A percentile compares a stretch with the other conserved stretches of the same genome.
These are phyloP conservation scores for Incurvaria masculella DNA, from an alignment of 2,888 invertebrate genomes.

Conservation along the genomic window DNA sequence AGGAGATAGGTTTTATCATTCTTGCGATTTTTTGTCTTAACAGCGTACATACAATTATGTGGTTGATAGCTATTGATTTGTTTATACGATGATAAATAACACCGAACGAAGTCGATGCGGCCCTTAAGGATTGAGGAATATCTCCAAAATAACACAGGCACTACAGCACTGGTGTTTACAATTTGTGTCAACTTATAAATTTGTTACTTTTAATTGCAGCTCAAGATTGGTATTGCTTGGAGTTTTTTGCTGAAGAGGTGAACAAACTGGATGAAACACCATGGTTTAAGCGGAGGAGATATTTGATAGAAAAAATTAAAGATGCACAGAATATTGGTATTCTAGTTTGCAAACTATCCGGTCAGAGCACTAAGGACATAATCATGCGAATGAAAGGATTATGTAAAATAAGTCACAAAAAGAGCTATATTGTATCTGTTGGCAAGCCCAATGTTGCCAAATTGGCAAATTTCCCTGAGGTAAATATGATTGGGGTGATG, in stretches of 20 bases:
- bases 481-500: slow-evolving; percentile 24
- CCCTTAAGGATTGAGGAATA: too few relatives aligned
- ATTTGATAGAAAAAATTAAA: slow-evolving; percentile 85
- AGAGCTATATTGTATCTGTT: slow-evolving; percentile 87
- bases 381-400: slow-evolving; percentile 71
- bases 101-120: too few relatives aligned
- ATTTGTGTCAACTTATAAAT: too few relatives aligned
- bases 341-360: slow-evolving; percentile 86
- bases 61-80: too few relatives aligned
- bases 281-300: slow-evolving; percentile 77
- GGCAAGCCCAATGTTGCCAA: slow-evolving; percentile 95
- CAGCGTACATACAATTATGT: too few relatives aligned
- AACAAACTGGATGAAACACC: slow-evolving; percentile 36
- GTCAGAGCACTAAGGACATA: slow-evolving; percentile 72
- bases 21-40: too few relatives aligned
- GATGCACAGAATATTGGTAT: slow-evolving; percentile 87
- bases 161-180: too few relatives aligned
- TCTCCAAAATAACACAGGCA: too few relatives aligned
- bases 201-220: slow-evolving; percentile 34
- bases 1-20: too few relatives aligned
- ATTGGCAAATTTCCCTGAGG: slow-evolving; percentile 91
- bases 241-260: slow-evolving; percentile 39
- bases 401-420: slow-evolving; percentile 74
- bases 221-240: slow-evolving; percentile 54
- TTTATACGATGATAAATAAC: too few relatives aligned